Evolutionary conservation across 2,888 invertebrate genomes (phyloP), one percentile per base, ranked within the genome.

Genomic region (Leptopterna dolabrata): DNA sequence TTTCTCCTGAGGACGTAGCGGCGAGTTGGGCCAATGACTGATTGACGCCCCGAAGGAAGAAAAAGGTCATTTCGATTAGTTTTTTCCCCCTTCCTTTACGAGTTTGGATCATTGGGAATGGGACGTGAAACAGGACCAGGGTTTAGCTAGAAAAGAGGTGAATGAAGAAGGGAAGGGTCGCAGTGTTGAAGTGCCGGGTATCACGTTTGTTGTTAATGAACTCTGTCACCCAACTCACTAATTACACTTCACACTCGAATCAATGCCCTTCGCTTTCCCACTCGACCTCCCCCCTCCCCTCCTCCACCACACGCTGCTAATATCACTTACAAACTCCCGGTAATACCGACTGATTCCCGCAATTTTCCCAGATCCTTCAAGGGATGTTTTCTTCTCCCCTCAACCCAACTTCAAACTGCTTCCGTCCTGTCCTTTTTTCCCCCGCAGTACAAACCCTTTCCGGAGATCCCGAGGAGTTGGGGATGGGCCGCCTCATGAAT

Each of bases 191-290:
- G 71, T 14, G 29, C 29, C 16, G 30, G 83, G 36, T 43, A 71
- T 83, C 83, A 83, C 83, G 83, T 83, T 83, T 70, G 70, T 70
- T 83, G 83, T 83, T 63, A 83, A 83, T 83, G 83, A 83, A 83
- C 83, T 71, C 83, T 83, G 83, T 83, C 83, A 70, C 71, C 70
- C 83, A 36, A 63, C 83, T 83, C 83, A 70, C 83, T 83, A 83
- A 83, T 83, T 83, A 83, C 83, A 83, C 70, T 83, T 83, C 70
- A 83, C 83, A 70, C 70, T 83, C 45, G 83, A 83, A 70, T 83
- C 83, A 78, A 78, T 78, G 47, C 19, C 27, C 45, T 78, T 16
- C 16, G 2, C 11, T 0, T 36, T 41, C 36, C 41, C 6, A 19
- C 19, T 36, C 19, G 29, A 41, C 11, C 16, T 16, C 36, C 29